Evolutionary conservation across 2,113 vertebrate genomes (phyloP).

Genomic region (Scatophagus argus): DNA sequence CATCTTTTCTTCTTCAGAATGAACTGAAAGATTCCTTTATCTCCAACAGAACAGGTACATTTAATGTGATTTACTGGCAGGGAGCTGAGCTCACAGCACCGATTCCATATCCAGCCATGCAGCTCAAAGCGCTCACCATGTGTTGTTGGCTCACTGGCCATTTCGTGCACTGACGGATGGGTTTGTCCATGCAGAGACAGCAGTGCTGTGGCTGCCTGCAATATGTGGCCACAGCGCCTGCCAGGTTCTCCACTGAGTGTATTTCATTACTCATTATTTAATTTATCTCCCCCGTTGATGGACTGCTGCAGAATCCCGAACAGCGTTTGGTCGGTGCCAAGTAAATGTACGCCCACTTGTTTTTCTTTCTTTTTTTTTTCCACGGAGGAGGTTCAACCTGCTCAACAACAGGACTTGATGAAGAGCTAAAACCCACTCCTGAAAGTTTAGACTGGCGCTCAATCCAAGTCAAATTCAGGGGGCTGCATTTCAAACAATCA

Average conservation of each 20-base stretch:
- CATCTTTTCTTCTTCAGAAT: constrained; percentile 4
- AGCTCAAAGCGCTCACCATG: constrained; percentile 55
- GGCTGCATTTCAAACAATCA: constrained; percentile 22
- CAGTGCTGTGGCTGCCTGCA: constrained; percentile 40
- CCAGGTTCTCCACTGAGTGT: constrained; percentile 43
- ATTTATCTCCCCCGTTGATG: constrained; percentile 26
- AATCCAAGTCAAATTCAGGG: constrained; percentile 3
- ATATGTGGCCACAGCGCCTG: constrained; percentile 44
- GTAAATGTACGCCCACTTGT: not conserved
- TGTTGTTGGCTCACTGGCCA: constrained; percentile 53
- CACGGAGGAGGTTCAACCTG: not conserved
- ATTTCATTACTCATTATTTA: constrained; percentile 54
- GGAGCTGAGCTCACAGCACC: constrained; percentile 35
- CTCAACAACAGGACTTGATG: constrained; percentile 15
- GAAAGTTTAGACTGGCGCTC: not conserved
- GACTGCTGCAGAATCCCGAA: constrained; percentile 33
- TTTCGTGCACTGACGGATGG: constrained; percentile 48
- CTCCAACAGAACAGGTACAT: constrained; percentile 35
- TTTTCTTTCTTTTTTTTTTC: constrained; percentile 44
- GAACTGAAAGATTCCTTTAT: constrained; percentile 31
- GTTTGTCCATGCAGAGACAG: constrained; percentile 35
- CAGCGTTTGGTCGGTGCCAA: constrained; percentile 28
- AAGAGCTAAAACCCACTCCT: constrained; percentile 7
- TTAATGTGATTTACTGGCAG: constrained; percentile 44
- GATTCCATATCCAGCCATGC: constrained; percentile 46